Percentiles rank a stretch among this genome's conserved stretches.
These are phyloP conservation scores for Sinella curviseta DNA, from an alignment of 1,140 invertebrate genomes.

Conservation along the genomic window DNA sequence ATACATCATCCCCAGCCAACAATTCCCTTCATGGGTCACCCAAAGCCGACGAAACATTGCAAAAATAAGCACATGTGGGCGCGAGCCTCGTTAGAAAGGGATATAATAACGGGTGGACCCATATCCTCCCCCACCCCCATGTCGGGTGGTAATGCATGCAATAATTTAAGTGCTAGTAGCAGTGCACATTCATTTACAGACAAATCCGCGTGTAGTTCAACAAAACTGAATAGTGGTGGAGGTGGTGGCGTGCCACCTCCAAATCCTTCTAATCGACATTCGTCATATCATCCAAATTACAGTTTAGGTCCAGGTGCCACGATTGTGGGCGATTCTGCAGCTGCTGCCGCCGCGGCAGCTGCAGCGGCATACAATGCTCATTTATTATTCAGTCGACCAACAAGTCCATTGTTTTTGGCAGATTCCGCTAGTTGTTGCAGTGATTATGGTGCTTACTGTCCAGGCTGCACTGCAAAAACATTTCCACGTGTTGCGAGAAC, in stretches of 20 bases:
- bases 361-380: slow-evolving; percentile 35
- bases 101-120: slow-evolving; percentile 20
- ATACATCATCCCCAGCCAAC: slow-evolving; percentile 14
- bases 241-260: neutral
- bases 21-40: slow-evolving; percentile 1
- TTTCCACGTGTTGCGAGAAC: slow-evolving; percentile 28
- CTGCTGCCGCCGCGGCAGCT: slow-evolving; percentile 28
- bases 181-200: neutral
- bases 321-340: neutral
- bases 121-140: neutral
- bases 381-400: slow-evolving; percentile 37
- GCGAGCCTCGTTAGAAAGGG: slow-evolving; percentile 39
- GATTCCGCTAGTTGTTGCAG: slow-evolving; percentile 21
- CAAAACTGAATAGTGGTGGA: neutral
- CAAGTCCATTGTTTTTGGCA: slow-evolving; percentile 27
- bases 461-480: slow-evolving; percentile 39
- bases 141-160: neutral
- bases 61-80: slow-evolving; percentile 48
- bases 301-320: neutral
- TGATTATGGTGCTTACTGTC: slow-evolving; percentile 25
- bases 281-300: slow-evolving; percentile 46
- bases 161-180: neutral
- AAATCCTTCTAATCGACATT: slow-evolving; percentile 47
- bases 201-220: neutral
- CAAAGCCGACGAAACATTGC: slow-evolving; percentile 40